Base-by-base conservation (phyloP, 2,113 vertebrate genomes). In the Fulmarus glacialis region DNA sequence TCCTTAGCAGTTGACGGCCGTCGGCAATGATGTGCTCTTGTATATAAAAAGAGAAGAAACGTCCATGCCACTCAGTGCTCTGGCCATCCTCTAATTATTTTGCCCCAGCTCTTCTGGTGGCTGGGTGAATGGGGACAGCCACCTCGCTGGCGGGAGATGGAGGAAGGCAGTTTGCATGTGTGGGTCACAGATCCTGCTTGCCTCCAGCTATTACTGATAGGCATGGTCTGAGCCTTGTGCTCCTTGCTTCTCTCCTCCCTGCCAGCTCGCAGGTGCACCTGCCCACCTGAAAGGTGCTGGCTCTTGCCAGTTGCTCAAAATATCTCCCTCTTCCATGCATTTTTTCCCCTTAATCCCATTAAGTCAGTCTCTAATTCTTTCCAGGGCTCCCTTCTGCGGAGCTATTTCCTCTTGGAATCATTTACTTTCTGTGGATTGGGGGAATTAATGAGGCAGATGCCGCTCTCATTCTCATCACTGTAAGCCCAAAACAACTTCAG, bases 351-450 rank as follows among this genome's bases (percentile, higher is more conserved):
- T 93, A 97, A 98, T 98, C 96, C 97, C 94, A 97, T 98, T 97
- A 97, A 98, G 80, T 94, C 96, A 66, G 78, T 93, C 90, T 96
- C 90, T 97, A 97, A 97, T 97, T 98, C 97, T 97, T 97, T 98
- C 94, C 98, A 98, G 98, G 94, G 92, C 94, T 98, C 92, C 66
- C 96, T 97, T 96, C 96, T 96, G 96, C 4, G 42, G 93, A 98
- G 92, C 72, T 93, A 97, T 98, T 98, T 98, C 97, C 97, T 98
- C 92, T 97, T 97, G 97, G 97, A 98, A 96, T 95, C 47, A 59
- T 73, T 96, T 97, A 87, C 87, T 95, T 96, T 97, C 93, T 95
- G 96, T 97, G 95, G 87, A 93, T 93, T 94, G 94, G 91, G 87
- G 87, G 90, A 95, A 98, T 94, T 96, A 89, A 92, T 96, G 95